Conservation (phyloP, 2,888 invertebrate genomes). For the Microctonus hyperodae region DNA sequence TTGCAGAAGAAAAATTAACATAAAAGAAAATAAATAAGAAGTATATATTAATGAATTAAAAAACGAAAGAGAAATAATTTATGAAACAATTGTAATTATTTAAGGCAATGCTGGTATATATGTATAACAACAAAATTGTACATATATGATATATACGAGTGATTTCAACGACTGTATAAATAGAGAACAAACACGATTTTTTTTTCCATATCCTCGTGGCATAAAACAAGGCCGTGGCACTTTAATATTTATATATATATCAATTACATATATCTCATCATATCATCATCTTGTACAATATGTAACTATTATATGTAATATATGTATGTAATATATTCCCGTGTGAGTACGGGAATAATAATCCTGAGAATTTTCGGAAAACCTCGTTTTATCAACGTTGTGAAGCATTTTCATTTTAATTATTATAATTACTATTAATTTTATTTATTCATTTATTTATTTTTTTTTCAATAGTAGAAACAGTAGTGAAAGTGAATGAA, state of each 20-base stretch:
- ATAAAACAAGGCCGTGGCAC: neutral
- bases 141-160: neutral
- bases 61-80: neutral
- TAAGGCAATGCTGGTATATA: conserved; percentile 10
- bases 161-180: conserved; percentile 6
- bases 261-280: conserved; percentile 8
- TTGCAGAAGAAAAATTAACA: neutral
- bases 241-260: neutral
- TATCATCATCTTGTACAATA: conserved; percentile 15
- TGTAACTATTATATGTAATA: conserved; percentile 18
- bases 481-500: conserved; percentile 3
- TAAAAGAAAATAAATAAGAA: neutral
- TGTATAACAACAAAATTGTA: neutral
- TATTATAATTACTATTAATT: conserved; percentile 4
- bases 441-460: conserved; percentile 4
- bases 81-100: neutral
- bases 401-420: conserved; percentile 1
- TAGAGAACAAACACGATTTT: neutral
- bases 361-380: conserved; percentile 33
- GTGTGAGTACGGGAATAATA: neutral
- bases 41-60: neutral
- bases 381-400: conserved; percentile 22
- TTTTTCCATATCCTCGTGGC: neutral
- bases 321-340: neutral
- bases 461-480: conserved; percentile 1